Conservation (phyloP, 2,797 vertebrate genomes). For the Knipowitschia caucasica region DNA sequence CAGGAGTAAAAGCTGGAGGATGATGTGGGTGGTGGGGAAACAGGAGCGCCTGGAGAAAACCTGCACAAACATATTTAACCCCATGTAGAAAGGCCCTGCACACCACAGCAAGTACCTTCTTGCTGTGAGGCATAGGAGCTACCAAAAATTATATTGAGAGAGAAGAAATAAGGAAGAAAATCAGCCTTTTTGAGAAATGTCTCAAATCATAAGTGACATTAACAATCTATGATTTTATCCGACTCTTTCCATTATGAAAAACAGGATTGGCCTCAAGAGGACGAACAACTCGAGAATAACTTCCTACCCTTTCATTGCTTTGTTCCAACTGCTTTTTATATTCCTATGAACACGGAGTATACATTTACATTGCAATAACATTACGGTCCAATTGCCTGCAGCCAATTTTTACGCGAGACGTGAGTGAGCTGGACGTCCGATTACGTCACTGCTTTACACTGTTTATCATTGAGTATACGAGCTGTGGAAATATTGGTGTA, state of each 20-base stretch:
- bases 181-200: background rate
- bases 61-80: too few species aligned
- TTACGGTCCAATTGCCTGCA: constrained; percentile 24
- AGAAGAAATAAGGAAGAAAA: too few species aligned
- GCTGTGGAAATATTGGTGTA: constrained; percentile 16
- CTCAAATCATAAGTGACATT: background rate
- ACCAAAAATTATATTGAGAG: background rate
- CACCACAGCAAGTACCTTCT: too few species aligned
- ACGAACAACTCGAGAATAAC: constrained; percentile 39
- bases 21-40: too few species aligned
- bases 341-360: constrained; percentile 10
- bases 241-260: constrained; percentile 3
- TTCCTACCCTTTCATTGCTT: constrained; percentile 18
- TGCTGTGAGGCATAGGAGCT: too few species aligned
- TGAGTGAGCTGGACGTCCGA: constrained; percentile 1
- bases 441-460: constrained; percentile 15
- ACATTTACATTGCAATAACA: constrained; percentile 31
- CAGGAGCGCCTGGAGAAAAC: too few species aligned
- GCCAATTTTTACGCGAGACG: constrained; percentile 3
- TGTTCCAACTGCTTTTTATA: constrained; percentile 7
- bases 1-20: too few species aligned
- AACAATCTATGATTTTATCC: background rate
- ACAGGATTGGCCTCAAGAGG: constrained; percentile 40
- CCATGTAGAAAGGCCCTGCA: too few species aligned
- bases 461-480: constrained; percentile 27